phyloP scores from a whole-genome alignment of 2,888 invertebrate genomes.

The Parasteatoda lunata region DNA sequence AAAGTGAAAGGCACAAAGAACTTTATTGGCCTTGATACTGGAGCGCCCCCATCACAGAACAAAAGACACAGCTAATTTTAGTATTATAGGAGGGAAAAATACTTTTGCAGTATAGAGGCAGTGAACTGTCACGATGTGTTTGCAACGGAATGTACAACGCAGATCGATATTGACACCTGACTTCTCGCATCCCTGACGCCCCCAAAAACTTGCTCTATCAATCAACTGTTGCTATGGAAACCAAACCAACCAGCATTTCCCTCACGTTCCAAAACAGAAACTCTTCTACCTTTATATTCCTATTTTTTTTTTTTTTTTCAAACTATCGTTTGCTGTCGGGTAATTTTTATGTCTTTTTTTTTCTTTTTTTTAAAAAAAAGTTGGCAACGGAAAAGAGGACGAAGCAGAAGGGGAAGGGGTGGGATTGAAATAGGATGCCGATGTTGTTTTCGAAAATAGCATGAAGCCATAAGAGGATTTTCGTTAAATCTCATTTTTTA shows the following conservation, averaged over 20 bases:
- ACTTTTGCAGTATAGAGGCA: constrained; percentile 1
- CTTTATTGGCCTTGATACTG: neutral
- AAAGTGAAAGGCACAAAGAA: too few species aligned
- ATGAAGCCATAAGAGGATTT: neutral
- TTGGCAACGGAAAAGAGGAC: neutral
- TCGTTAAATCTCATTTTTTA: too few species aligned
- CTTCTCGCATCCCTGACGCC: constrained; percentile 58
- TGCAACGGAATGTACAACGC: constrained; percentile 22
- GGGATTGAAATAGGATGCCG: neutral
- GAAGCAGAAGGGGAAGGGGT: neutral
- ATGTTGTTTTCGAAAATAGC: neutral
- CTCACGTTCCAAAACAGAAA: constrained; percentile 9
- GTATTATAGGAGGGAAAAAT: constrained; percentile 7
- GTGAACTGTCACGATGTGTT: constrained; percentile 30
- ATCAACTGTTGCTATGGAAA: constrained; percentile 55
- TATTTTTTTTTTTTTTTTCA: neutral
- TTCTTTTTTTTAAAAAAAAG: neutral
- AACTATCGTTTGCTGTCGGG: neutral
- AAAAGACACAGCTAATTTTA: constrained; percentile 10
- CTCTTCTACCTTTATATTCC: constrained; percentile 13
- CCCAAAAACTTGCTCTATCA: constrained; percentile 63
- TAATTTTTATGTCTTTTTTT: neutral
- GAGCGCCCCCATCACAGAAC: neutral
- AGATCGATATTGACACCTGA: constrained; percentile 67
- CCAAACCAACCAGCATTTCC: constrained; percentile 1